Base-by-base conservation (phyloP, 2,888 invertebrate species). In the Caenorhabditis sp. region DNA sequence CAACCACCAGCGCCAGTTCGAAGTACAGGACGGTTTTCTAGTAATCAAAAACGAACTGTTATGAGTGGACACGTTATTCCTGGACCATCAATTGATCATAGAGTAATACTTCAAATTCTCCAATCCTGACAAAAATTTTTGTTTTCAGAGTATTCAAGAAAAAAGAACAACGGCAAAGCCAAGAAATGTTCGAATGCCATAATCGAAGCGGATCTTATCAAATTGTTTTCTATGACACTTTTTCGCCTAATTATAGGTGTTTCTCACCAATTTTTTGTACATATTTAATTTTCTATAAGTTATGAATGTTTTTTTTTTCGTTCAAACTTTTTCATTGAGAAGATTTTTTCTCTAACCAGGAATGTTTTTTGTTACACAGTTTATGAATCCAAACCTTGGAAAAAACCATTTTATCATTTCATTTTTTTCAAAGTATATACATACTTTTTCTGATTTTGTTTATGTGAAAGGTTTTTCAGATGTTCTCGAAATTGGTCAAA, bases 131-230 rank as follows among this genome's bases (percentile, higher is more conserved):
- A 2, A 21, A 50, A 43, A 26, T 14, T 4, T n/a, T 55, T 27
- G 31, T 58, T 58, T 61, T 53, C 50, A 71, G 71, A 71, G 66
- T 27, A 53, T 71, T 19, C 49, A 62, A 4, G 71, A 71, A 5
- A 71, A 66, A 31, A 43, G 71, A 51, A 71, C 71, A 37, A 71
- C 71, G 12, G 63, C 71, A 0, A 71, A 66, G 19, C 71, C 71
- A 43, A 6, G 43, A 43, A 12, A 17, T 43, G 43, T 17, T 43
- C 43, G 43, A 17, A 43, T 43, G 43, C 43, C 43, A 43, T 43
- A 43, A 43, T 10, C 43, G 14, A 43, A 43, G 14, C 43, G 43
- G 43, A 43, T 43, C 43, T 43, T 6, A 43, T 43, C 31, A 31
- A 31, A 6, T 6, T 43, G 43, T 43, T 43, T 43, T 10, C 43